Evolutionary conservation across 2,113 vertebrate species (phyloP), one percentile per base, ranked within the genome.

Genomic region (Coptodon bakossiorum): DNA sequence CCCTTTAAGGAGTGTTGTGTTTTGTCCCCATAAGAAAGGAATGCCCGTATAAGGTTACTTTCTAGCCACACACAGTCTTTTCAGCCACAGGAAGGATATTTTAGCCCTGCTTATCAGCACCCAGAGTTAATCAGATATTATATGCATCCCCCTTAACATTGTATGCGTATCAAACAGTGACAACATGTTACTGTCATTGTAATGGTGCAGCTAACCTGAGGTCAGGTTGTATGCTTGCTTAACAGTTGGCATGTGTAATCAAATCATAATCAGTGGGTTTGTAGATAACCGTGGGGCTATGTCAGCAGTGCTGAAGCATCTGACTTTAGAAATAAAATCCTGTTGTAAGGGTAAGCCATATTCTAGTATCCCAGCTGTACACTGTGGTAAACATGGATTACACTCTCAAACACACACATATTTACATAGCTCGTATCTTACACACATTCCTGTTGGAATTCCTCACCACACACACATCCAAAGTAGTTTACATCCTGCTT

Each of bases 101-200:
- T 85, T 80, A 56, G 82, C 73, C 5, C 2, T 50, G 80, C 76
- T 87, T 89, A 86, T 92, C 90, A 40, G 87, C 81, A 87, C 84
- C 86, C 43, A 31, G 78, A 85, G 54, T 86, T 92, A 89, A 92
- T 92, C 86, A 86, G 83, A 90, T 50, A 80, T 88, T 86, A 89
- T 87, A 85, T 90, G 80, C 81, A 79, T 63, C 59, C 63, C 43
- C 31, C 8, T 84, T 34, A 27, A 54, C 63, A 27, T 89, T 36
- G 73, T 68, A 17, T 88, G 68, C 79, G 80, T 48, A 31, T 40
- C 31, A 68, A 61, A 82, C 61, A 78, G 48, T 82, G 40, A 43
- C 80, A 66, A 12, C 34, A 53, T 45, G 40, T 6, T 68, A n/a
- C 38, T 61, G 22, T 80, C 82, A 29, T 14, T 17, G 3, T 88